phyloP scores from a whole-genome alignment of 2,888 invertebrate genomes.

The Antheraea yamamai region DNA sequence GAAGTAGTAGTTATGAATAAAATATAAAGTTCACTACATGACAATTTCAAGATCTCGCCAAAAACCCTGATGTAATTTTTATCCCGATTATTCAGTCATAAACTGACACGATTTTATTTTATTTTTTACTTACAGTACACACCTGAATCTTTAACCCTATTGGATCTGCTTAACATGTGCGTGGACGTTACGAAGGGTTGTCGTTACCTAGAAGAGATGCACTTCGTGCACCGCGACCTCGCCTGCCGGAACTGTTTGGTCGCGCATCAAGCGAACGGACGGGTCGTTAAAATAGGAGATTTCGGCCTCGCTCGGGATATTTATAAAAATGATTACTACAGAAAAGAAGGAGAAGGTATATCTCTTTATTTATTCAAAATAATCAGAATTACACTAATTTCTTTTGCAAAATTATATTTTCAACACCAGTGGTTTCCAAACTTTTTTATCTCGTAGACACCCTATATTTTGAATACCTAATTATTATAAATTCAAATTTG shows the following conservation, averaged over 20 bases:
- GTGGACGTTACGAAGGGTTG: constrained; percentile 98
- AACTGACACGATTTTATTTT: background rate
- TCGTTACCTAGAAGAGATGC: constrained; percentile 97
- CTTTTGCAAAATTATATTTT: background rate
- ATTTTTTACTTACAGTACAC: constrained; percentile 72
- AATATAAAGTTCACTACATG: too few species aligned
- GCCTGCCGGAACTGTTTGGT: constrained; percentile 98
- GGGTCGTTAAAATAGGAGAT: constrained; percentile 98
- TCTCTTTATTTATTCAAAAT: background rate
- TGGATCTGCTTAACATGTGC: constrained; percentile 95
- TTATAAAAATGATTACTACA: constrained; percentile 98
- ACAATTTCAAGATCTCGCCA: background rate
- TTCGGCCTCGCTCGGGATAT: constrained; percentile 98
- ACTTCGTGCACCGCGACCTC: constrained; percentile 97
- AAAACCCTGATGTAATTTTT: background rate
- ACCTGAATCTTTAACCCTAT: constrained; percentile 86
- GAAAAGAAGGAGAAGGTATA: constrained; percentile 92
- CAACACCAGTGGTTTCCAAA: too few species aligned
- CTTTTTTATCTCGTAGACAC: too few species aligned
- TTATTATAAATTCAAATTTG: too few species aligned
- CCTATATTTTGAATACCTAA: too few species aligned
- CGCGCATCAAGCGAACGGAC: constrained; percentile 84
- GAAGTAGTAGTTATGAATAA: too few species aligned
- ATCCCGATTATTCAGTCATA: background rate
- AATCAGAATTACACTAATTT: background rate